Percentiles rank a stretch among this genome's conserved stretches.
These are phyloP conservation scores for Drepana arcuata DNA, from an alignment of 1,140 invertebrate species.

Conservation along the genomic window DNA sequence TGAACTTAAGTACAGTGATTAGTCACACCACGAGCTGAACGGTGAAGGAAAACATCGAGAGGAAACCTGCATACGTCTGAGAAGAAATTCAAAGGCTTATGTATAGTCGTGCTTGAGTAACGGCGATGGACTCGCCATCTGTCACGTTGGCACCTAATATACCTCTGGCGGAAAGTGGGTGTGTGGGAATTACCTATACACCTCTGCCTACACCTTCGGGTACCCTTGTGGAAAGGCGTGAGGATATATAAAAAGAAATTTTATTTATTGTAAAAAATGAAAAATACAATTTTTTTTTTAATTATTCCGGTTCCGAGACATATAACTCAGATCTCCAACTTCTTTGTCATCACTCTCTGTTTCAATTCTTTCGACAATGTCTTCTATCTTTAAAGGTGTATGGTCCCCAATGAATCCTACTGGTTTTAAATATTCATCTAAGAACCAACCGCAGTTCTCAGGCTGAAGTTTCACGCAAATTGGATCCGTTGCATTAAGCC, in stretches of 20 bases:
- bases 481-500: slow-evolving; percentile 24
- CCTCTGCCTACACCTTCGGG: too few species aligned
- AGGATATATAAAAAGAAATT: slow-evolving; percentile 12
- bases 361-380: slow-evolving; percentile 16
- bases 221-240: too few species aligned
- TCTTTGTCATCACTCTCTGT: slow-evolving; percentile 12
- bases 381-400: slow-evolving; percentile 20
- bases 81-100: too few species aligned
- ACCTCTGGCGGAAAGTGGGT: too few species aligned
- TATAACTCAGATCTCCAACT: slow-evolving; percentile 11
- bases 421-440: slow-evolving; percentile 21
- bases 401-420: slow-evolving; percentile 19
- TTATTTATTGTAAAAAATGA: slow-evolving; percentile 15
- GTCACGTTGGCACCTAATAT: too few species aligned
- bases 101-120: too few species aligned
- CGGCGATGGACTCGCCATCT: too few species aligned
- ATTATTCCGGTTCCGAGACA: slow-evolving; percentile 12
- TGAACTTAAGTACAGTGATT: too few species aligned
- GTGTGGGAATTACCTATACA: too few species aligned
- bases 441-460: slow-evolving; percentile 15
- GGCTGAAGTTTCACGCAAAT: slow-evolving; percentile 16
- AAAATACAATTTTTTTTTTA: slow-evolving; percentile 9
- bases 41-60: too few species aligned
- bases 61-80: too few species aligned
- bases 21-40: too few species aligned